Conservation (phyloP, 2,888 invertebrate species). For the Heliconius hortense region DNA sequence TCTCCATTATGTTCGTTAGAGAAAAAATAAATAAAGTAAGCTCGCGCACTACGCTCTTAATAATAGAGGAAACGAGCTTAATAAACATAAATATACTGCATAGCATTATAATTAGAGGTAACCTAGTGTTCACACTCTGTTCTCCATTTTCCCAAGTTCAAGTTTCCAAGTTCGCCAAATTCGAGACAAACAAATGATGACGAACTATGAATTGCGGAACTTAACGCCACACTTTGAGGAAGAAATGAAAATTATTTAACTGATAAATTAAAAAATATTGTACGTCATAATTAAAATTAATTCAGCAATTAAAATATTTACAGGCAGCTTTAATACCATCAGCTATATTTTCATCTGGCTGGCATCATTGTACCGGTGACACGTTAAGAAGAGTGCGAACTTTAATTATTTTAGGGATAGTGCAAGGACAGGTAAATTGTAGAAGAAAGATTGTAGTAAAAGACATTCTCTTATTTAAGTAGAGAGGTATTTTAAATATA, state of each 20-base stretch:
- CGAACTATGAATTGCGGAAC: neutral
- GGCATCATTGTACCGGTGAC: constrained; percentile 49
- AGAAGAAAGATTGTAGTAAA: neutral
- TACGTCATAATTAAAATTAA: neutral
- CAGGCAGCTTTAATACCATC: constrained; percentile 46
- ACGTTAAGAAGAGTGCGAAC: constrained; percentile 45
- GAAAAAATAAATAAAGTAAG: neutral
- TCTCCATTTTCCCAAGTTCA: too few relatives aligned
- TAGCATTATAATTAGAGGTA: neutral
- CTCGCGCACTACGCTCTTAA: neutral
- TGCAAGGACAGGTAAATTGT: constrained; percentile 47
- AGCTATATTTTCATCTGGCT: constrained; percentile 57
- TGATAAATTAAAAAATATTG: neutral
- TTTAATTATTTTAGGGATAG: constrained; percentile 49
- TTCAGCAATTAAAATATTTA: neutral
- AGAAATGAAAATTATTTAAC: too few relatives aligned
- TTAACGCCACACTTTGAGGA: neutral
- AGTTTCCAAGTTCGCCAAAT: too few relatives aligned
- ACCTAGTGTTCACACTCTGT: neutral
- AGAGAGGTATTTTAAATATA: too few relatives aligned
- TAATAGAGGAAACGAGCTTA: too few relatives aligned
- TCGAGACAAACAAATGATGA: neutral
- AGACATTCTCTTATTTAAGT: neutral
- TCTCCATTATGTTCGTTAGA: neutral
- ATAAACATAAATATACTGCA: too few relatives aligned